A percentile compares a stretch with the other conserved stretches of the same genome.
phyloP scores from a whole-genome alignment of 2,113 vertebrate species.

The Syrrhaptes paradoxus region DNA sequence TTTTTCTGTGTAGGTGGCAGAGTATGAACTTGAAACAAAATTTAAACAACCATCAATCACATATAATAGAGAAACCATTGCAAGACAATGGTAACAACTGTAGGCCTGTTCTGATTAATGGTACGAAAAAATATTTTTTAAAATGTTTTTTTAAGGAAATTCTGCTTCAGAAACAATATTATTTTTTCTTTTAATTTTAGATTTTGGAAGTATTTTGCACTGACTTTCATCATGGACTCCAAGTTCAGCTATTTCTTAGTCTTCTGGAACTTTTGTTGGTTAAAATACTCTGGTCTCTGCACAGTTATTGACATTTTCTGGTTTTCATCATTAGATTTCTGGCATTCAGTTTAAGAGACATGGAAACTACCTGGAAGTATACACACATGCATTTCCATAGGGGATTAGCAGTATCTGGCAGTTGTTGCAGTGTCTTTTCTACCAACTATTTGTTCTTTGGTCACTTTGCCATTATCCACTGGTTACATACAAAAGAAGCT shows the following conservation, averaged over 20 bases:
- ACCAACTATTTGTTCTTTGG: neutral
- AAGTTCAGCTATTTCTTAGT: neutral
- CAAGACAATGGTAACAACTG: neutral
- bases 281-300: neutral
- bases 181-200: neutral
- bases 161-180: neutral
- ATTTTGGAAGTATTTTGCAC: neutral
- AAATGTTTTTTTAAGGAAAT: neutral
- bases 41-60: neutral
- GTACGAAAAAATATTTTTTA: neutral
- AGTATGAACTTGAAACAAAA: neutral
- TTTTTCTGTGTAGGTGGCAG: neutral
- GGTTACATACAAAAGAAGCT: neutral
- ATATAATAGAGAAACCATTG: neutral
- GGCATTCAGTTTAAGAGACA: neutral
- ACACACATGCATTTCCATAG: neutral
- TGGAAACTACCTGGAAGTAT: neutral
- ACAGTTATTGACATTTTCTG: neutral
- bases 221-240: neutral
- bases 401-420: neutral
- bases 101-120: neutral
- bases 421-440: neutral
- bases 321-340: neutral
- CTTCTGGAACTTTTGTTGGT: neutral
- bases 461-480: neutral